phyloP scores from a whole-genome alignment of 30 jellyfish, hydroid and myxozoan species.

The Turritopsis rubra region DNA sequence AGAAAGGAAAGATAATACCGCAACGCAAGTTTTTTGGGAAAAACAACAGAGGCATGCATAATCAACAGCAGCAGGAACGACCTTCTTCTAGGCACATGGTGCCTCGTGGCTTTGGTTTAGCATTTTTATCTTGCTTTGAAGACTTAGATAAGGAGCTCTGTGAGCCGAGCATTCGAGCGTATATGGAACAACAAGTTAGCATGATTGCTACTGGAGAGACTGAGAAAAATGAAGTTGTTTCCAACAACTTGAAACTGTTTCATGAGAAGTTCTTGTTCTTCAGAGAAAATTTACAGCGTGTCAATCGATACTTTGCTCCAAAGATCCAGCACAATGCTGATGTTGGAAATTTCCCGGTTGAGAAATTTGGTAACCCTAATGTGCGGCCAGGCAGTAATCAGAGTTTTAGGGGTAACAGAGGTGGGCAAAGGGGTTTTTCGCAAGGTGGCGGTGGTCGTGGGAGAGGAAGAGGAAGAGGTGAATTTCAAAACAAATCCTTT shows the following conservation, averaged over 20 bases:
- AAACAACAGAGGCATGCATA: slow-evolving; percentile 13
- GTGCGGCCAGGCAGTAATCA: neutral
- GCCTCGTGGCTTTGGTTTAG: slow-evolving; percentile 36
- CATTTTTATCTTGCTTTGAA: slow-evolving; percentile 31
- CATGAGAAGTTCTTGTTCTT: slow-evolving; percentile 19
- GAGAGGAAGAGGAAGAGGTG: slow-evolving; percentile 22
- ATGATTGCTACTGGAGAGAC: slow-evolving; percentile 37
- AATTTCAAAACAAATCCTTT: neutral
- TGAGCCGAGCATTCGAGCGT: slow-evolving; percentile 31
- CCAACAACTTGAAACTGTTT: slow-evolving; percentile 19
- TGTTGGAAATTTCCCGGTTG: neutral
- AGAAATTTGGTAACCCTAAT: neutral
- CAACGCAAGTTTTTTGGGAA: slow-evolving; percentile 26
- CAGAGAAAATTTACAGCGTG: slow-evolving; percentile 29
- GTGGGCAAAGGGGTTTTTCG: neutral
- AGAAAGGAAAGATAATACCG: slow-evolving; percentile 22
- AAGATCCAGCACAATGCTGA: neutral
- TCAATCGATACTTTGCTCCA: slow-evolving; percentile 35
- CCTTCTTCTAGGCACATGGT: slow-evolving; percentile 35
- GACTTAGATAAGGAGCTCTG: slow-evolving; percentile 27
- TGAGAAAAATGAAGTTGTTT: slow-evolving; percentile 30
- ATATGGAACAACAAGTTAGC: slow-evolving; percentile 31
- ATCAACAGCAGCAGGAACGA: neutral
- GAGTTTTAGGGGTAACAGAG: neutral
- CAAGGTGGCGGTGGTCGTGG: neutral